phyloP scores from a whole-genome alignment of 2,797 vertebrate species.

The Crax fasciolata region DNA sequence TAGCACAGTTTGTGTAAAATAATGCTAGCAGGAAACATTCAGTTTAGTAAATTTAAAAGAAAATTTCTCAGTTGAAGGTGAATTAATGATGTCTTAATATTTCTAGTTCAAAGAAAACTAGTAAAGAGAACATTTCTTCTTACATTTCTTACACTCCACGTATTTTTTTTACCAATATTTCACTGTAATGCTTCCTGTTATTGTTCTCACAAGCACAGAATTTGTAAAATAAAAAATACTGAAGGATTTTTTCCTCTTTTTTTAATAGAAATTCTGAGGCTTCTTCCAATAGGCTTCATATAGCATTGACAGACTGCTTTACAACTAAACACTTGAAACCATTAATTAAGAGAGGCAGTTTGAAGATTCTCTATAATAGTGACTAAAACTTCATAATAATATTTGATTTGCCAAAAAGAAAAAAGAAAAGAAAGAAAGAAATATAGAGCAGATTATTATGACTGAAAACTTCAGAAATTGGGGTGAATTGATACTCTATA shows the following conservation, averaged over 20 bases:
- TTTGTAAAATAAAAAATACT: background rate
- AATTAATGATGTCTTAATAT: background rate
- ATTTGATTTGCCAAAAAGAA: background rate
- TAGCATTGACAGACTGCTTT: background rate
- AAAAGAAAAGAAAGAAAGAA: accelerated
- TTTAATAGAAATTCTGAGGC: background rate
- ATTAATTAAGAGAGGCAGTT: background rate
- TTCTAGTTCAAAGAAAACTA: background rate
- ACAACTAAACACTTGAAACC: background rate
- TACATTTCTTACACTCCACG: background rate
- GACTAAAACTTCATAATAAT: background rate
- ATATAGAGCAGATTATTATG: background rate
- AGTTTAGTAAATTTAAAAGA: background rate
- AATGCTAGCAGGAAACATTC: background rate
- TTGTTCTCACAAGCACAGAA: background rate
- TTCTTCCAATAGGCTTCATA: background rate
- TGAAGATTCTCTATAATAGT: background rate
- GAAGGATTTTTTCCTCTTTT: background rate
- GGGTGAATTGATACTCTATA: background rate
- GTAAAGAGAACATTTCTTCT: background rate
- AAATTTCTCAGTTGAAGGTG: background rate
- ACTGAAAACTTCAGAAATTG: background rate
- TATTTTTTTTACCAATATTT: background rate
- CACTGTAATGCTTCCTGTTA: background rate
- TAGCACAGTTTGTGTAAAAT: background rate